Conservation (phyloP, 2,113 vertebrate species). For the Gopherus evgoodei region DNA sequence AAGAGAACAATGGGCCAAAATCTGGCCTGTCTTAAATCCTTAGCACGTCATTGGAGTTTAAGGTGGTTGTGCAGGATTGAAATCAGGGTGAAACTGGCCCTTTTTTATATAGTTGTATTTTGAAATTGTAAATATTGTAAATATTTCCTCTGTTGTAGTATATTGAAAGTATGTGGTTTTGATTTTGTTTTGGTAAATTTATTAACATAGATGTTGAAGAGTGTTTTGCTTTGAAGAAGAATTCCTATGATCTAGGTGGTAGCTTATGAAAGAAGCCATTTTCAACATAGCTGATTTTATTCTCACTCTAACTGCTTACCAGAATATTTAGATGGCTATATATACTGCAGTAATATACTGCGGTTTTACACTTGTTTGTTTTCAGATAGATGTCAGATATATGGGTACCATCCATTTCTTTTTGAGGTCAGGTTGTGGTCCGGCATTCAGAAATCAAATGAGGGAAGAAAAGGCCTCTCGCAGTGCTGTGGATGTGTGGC, state of each 20-base stretch:
- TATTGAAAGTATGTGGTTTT: background rate
- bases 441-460: background rate
- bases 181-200: background rate
- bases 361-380: background rate
- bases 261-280: background rate
- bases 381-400: background rate
- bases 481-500: conserved; percentile 23
- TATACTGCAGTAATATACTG: background rate
- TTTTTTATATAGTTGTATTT: background rate
- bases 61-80: background rate
- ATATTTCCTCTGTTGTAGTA: background rate
- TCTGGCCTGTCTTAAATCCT: background rate
- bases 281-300: background rate
- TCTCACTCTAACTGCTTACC: background rate
- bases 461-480: conserved; percentile 7
- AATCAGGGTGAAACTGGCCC: background rate
- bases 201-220: background rate
- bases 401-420: conserved; percentile 22
- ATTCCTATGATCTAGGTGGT: background rate
- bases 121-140: background rate
- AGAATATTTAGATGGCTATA: background rate
- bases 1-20: background rate
- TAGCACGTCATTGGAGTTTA: background rate
- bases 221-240: background rate
- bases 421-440: background rate